Conservation (phyloP, 1,140 invertebrate species). For the Tetranychus urticae region DNA sequence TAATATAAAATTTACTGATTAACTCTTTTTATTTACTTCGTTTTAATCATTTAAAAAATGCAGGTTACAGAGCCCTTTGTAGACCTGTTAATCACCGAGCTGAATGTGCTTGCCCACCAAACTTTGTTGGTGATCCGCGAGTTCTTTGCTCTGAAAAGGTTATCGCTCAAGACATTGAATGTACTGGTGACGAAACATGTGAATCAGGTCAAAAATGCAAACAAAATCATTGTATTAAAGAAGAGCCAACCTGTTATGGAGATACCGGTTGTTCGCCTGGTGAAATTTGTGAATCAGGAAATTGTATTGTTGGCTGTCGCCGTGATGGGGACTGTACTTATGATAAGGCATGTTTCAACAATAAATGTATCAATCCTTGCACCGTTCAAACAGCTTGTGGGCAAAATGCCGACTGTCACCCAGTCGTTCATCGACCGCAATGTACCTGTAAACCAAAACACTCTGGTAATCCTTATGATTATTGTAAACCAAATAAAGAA, state of each 20-base stretch:
- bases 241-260: constrained; percentile 10
- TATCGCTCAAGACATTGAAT: neutral
- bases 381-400: constrained; percentile 30
- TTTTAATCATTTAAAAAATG: too few species aligned
- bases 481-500: constrained; percentile 7
- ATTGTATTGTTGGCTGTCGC: constrained; percentile 48
- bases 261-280: constrained; percentile 22
- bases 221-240: constrained; percentile 6
- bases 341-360: too few species aligned
- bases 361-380: too few species aligned
- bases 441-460: constrained; percentile 33
- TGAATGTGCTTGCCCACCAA: constrained; percentile 49
- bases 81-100: constrained; percentile 53
- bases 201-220: constrained; percentile 37
- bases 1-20: too few species aligned
- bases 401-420: constrained; percentile 51
- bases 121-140: constrained; percentile 36
- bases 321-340: too few species aligned
- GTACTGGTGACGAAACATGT: constrained; percentile 23
- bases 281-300: constrained; percentile 48
- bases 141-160: neutral
- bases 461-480: constrained; percentile 10
- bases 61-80: constrained; percentile 25
- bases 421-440: constrained; percentile 38
- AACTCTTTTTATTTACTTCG: too few species aligned